A percentile compares a stretch with the other conserved stretches of the same genome.
Evolutionary conservation across 2,113 vertebrate species (phyloP).

Genomic region (human): DNA sequence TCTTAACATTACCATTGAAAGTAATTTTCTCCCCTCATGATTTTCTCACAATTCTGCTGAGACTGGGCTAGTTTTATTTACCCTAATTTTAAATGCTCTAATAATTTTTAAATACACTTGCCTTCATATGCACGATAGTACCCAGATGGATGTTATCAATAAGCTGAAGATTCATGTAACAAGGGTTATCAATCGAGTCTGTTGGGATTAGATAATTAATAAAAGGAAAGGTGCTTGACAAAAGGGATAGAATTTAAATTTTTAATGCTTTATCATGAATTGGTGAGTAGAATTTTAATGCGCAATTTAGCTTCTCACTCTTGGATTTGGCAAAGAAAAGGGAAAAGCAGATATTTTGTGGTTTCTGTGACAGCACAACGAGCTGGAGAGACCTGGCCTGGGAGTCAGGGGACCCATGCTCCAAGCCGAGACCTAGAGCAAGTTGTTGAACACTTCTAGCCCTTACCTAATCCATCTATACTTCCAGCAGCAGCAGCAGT

Average conservation of each 20-base stretch:
- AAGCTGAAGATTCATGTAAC: slow-evolving; percentile 65
- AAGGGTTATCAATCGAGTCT: slow-evolving; percentile 76
- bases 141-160: slow-evolving; percentile 67
- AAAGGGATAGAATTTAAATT: slow-evolving; percentile 77
- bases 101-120: slow-evolving; percentile 62
- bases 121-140: neutral
- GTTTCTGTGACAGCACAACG: neutral
- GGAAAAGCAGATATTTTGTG: slow-evolving; percentile 6
- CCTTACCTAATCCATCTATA: neutral
- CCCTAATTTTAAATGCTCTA: slow-evolving; percentile 53
- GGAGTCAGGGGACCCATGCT: neutral
- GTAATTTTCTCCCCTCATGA: neutral
- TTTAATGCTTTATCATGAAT: slow-evolving; percentile 79
- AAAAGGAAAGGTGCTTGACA: slow-evolving; percentile 74
- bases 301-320: slow-evolving; percentile 55
- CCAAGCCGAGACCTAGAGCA: neutral
- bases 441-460: neutral
- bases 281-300: slow-evolving; percentile 76
- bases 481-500: neutral
- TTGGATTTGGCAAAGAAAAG: slow-evolving; percentile 59
- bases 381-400: neutral
- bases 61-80: neutral
- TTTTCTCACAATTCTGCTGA: slow-evolving; percentile 35
- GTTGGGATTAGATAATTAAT: slow-evolving; percentile 82
- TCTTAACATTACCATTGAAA: slow-evolving; percentile 15